Evolutionary conservation across 2,888 invertebrate species (phyloP).

Genomic region (Baronia brevicornis): DNA sequence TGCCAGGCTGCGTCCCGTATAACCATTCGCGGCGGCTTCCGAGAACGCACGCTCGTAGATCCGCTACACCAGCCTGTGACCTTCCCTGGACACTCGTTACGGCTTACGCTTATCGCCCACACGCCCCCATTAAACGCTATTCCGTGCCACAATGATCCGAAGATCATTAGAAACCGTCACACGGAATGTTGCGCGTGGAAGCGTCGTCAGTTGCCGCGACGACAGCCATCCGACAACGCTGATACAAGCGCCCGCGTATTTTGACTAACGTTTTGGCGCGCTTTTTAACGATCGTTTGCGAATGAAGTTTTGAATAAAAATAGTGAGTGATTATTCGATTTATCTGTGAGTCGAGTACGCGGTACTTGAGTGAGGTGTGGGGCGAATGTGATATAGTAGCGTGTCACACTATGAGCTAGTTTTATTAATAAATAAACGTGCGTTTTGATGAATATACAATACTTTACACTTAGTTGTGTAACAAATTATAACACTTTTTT

Average conservation of each 20-base stretch:
- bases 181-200: conserved; percentile 40
- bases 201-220: conserved; percentile 55
- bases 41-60: conserved; percentile 43
- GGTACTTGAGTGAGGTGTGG: too few relatives aligned
- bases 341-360: too few relatives aligned
- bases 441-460: too few relatives aligned
- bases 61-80: conserved; percentile 38
- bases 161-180: conserved; percentile 59
- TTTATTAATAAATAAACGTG: too few relatives aligned
- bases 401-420: too few relatives aligned
- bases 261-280: conserved; percentile 32
- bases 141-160: conserved; percentile 49
- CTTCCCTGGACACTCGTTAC: conserved; percentile 36
- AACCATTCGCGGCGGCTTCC: conserved; percentile 55
- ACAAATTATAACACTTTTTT: too few relatives aligned
- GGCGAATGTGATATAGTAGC: too few relatives aligned
- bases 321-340: conserved; percentile 24
- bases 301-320: conserved; percentile 21
- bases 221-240: conserved; percentile 58
- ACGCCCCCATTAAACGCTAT: conserved; percentile 51
- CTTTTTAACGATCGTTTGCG: conserved; percentile 20
- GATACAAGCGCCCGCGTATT: conserved; percentile 38
- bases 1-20: conserved; percentile 50
- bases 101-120: conserved; percentile 48
- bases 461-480: too few relatives aligned